Evolutionary conservation across 2,113 vertebrate genomes (phyloP).

Genomic region (Psophia crepitans): DNA sequence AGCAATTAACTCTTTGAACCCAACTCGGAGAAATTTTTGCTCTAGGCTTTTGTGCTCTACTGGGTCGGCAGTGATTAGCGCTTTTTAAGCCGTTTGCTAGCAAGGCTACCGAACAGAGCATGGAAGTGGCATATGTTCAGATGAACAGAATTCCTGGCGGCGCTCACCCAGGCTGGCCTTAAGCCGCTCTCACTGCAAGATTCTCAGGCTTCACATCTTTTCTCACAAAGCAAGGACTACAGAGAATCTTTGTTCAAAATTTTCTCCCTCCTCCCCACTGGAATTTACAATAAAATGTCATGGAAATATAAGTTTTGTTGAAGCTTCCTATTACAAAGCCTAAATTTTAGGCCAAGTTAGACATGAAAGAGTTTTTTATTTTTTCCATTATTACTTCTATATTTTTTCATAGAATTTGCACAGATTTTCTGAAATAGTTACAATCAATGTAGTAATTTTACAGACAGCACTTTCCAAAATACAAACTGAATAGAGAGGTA

Average conservation of each 20-base stretch:
- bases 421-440: neutral
- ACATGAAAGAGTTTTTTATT: neutral
- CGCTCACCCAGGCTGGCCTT: neutral
- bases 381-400: neutral
- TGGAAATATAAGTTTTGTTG: neutral
- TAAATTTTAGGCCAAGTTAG: neutral
- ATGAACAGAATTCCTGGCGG: neutral
- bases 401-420: neutral
- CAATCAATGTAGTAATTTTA: neutral
- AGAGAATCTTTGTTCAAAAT: slow-evolving; percentile 7
- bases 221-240: neutral
- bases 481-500: neutral
- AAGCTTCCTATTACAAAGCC: neutral
- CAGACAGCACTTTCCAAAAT: neutral
- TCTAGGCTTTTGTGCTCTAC: neutral
- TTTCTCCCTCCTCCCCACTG: neutral
- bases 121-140: neutral
- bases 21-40: neutral
- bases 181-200: neutral
- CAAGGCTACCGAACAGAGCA: neutral
- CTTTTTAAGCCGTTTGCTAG: neutral
- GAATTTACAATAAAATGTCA: slow-evolving; percentile 10
- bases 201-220: neutral
- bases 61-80: neutral
- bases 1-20: neutral